Evolutionary conservation across 2,797 vertebrate species (phyloP).

Genomic region (Lycodopsis pacificus): DNA sequence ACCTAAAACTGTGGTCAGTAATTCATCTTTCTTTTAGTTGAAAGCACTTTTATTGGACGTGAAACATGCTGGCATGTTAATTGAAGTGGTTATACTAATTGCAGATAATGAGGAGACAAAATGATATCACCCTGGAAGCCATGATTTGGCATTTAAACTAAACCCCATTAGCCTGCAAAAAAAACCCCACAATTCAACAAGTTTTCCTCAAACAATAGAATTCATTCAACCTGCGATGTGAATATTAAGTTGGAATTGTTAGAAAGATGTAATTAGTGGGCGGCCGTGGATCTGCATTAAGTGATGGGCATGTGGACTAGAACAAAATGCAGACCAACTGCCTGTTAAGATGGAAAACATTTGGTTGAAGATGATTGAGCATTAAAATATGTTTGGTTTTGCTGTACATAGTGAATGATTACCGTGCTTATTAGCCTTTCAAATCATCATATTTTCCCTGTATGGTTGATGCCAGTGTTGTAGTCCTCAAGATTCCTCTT

Average conservation of each 20-base stretch:
- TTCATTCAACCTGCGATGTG: conserved; percentile 29
- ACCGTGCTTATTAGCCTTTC: not conserved
- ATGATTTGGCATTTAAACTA: conserved; percentile 41
- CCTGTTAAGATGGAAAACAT: conserved; percentile 8
- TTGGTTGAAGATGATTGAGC: conserved; percentile 3
- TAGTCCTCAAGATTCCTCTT: not conserved
- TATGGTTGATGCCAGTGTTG: not conserved
- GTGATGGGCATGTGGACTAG: conserved; percentile 3
- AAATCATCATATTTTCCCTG: not conserved
- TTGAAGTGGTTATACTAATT: conserved; percentile 48
- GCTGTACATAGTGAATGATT: not conserved
- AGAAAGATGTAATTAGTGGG: conserved; percentile 13
- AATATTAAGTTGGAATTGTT: conserved; percentile 41
- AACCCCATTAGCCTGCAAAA: conserved; percentile 9
- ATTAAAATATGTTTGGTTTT: conserved; percentile 1
- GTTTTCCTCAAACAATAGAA: conserved; percentile 38
- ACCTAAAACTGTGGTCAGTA: conserved; percentile 33
- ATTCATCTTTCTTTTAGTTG: conserved; percentile 18
- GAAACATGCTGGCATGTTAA: conserved; percentile 39
- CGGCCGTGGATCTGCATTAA: conserved; percentile 8
- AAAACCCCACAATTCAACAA: conserved; percentile 1
- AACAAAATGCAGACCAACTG: not conserved
- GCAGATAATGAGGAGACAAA: conserved; percentile 43
- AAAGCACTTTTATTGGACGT: conserved; percentile 27
- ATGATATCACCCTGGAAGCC: conserved; percentile 30